Conservation (phyloP, 1,140 invertebrate genomes). For the Cydia splendana region DNA sequence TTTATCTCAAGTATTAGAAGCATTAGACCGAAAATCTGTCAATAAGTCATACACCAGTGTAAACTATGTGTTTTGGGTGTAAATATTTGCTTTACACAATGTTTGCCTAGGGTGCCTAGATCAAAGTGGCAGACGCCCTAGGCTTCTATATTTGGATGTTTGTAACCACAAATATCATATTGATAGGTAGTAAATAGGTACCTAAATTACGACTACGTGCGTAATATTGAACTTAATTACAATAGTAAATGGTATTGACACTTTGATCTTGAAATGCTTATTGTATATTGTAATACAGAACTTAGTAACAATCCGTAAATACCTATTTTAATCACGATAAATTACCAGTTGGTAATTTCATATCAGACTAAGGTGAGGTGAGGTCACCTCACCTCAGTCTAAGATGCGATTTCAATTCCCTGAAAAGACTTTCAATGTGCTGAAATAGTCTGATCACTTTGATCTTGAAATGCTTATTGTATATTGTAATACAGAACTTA, state of each 20-base stretch:
- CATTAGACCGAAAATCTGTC: not conserved
- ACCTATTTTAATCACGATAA: not conserved
- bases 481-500: not conserved
- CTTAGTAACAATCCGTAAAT: not conserved
- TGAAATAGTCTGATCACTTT: too few species aligned
- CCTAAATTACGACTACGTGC: not conserved
- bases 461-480: not conserved
- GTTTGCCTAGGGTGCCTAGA: constrained; percentile 18
- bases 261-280: not conserved
- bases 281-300: not conserved
- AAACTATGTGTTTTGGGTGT: not conserved
- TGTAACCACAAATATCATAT: not conserved
- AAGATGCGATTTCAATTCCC: too few species aligned
- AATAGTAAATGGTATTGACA: not conserved
- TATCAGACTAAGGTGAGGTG: too few species aligned
- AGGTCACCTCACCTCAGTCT: too few species aligned
- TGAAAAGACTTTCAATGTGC: too few species aligned
- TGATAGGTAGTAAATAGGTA: not conserved
- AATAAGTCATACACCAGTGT: not conserved
- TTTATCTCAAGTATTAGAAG: not conserved
- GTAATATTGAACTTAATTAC: too few species aligned
- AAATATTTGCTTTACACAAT: constrained; percentile 13
- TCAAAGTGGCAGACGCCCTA: constrained; percentile 19
- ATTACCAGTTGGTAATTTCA: too few species aligned
- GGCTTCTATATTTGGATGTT: constrained; percentile 10